phyloP scores from a whole-genome alignment of 2,113 vertebrate species.

The Agapornis roseicollis region DNA sequence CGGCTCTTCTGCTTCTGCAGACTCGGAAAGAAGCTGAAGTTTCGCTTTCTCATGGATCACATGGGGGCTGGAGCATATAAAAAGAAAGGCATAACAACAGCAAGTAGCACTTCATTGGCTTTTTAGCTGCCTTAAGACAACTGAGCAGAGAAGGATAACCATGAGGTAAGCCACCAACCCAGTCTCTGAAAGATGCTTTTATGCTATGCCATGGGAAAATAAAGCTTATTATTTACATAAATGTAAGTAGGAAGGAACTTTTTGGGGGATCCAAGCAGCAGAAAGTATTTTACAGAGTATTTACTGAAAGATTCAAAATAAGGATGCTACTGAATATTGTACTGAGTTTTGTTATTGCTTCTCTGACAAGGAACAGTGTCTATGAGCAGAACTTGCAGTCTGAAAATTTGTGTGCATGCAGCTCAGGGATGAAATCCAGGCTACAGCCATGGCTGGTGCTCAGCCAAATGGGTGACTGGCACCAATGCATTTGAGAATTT shows the following conservation, averaged over 20 bases:
- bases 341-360: background rate
- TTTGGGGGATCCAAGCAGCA: background rate
- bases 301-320: background rate
- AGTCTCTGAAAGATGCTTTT: background rate
- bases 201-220: background rate
- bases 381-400: background rate
- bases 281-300: background rate
- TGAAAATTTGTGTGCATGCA: background rate
- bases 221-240: background rate
- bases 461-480: background rate
- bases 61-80: background rate
- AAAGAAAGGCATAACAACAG: background rate
- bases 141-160: background rate
- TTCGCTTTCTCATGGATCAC: background rate
- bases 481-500: background rate
- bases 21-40: fast-evolving
- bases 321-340: background rate
- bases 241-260: background rate
- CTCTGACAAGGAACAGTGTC: background rate
- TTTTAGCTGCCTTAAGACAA: background rate
- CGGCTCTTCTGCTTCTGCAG: fast-evolving
- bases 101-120: background rate
- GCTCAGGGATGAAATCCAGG: background rate
- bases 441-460: background rate
- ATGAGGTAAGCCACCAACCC: slow-evolving; percentile 38